Evolutionary conservation across 1,140 invertebrate genomes (phyloP).

Genomic region (Caenorhabditis inopinata): DNA sequence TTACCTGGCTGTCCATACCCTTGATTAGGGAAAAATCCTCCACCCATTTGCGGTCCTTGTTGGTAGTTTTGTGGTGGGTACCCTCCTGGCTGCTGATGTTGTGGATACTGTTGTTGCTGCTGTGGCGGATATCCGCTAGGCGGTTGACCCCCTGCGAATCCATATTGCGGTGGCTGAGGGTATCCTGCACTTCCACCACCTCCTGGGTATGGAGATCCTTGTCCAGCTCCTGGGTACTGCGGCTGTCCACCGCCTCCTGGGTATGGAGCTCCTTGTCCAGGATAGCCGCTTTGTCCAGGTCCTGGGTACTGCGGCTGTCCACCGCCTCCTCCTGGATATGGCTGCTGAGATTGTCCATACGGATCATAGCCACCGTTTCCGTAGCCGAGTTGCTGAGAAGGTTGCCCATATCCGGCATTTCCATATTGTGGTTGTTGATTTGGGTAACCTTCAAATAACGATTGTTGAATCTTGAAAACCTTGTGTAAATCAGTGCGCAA

Average conservation of each 20-base stretch:
- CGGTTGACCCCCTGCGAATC: neutral
- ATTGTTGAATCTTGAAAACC: no score
- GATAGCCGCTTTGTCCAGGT: neutral
- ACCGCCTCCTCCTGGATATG: neutral
- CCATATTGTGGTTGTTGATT: neutral
- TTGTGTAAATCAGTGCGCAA: no score
- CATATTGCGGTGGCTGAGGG: conserved; percentile 23
- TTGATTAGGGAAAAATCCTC: conserved; percentile 18
- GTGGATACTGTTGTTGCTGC: neutral
- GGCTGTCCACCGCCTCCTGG: neutral
- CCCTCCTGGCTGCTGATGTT: conserved; percentile 22
- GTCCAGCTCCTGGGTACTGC: neutral
- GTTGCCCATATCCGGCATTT: neutral
- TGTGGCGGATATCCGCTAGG: conserved; percentile 15
- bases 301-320: neutral
- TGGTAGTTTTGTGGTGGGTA: neutral
- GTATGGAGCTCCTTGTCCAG: conserved; percentile 29
- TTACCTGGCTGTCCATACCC: conserved; percentile 34
- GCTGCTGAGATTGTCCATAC: neutral
- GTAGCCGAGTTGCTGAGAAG: neutral
- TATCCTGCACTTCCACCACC: conserved; percentile 24
- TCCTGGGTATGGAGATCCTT: conserved; percentile 16
- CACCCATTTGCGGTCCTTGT: conserved; percentile 22
- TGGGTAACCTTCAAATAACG: neutral
- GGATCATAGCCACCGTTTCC: neutral